A percentile compares a stretch with the other conserved stretches of the same genome.
phyloP scores from a whole-genome alignment of 2,797 vertebrate genomes.

The Phoebastria nigripes region DNA sequence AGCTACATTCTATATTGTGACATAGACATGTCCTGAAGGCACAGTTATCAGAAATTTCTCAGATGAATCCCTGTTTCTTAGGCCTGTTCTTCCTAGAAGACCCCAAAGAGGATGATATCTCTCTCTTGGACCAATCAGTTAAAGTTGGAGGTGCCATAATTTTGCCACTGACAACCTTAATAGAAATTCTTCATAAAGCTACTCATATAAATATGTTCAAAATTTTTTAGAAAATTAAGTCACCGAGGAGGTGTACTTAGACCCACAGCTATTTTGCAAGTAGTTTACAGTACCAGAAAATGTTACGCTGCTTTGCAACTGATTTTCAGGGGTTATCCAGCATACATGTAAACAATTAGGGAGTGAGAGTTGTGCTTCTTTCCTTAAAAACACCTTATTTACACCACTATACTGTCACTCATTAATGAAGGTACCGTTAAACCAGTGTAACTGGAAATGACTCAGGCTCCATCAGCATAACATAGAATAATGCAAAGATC shows the following conservation, averaged over 20 bases:
- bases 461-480: not conserved
- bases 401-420: not conserved
- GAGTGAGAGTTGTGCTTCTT: not conserved
- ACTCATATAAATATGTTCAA: not conserved
- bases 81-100: not conserved
- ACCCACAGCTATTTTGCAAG: not conserved
- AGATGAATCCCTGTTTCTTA: not conserved
- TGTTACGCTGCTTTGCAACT: not conserved
- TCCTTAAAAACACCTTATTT: not conserved
- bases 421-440: not conserved
- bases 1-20: not conserved
- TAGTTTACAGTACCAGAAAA: not conserved
- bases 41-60: not conserved
- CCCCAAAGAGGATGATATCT: not conserved
- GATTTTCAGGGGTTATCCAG: not conserved
- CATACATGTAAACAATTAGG: not conserved
- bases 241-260: not conserved
- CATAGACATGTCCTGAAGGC: not conserved
- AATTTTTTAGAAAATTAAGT: not conserved
- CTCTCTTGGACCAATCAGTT: not conserved
- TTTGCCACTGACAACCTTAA: not conserved
- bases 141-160: not conserved
- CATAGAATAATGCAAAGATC: not conserved
- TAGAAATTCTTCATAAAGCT: not conserved
- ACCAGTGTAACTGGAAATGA: not conserved